These are phyloP conservation scores for Prunella strophiata DNA, from an alignment of 2,797 vertebrate genomes.

Conservation along the genomic window DNA sequence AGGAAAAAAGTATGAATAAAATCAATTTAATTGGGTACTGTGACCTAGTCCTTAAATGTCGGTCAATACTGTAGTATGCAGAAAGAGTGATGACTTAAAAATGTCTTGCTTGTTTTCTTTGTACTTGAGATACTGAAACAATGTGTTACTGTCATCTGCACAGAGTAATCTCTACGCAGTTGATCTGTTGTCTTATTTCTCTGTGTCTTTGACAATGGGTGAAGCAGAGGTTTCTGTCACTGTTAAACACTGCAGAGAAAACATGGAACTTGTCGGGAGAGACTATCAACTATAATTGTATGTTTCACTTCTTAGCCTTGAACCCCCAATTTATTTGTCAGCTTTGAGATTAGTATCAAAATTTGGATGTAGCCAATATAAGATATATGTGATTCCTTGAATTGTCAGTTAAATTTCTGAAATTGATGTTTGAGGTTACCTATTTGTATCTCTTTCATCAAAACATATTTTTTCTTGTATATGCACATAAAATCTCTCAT, in stretches of 20 bases:
- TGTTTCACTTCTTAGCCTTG: not conserved
- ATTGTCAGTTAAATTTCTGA: not conserved
- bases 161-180: not conserved
- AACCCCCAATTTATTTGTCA: not conserved
- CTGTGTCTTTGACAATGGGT: not conserved
- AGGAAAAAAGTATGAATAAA: not conserved
- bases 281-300: not conserved
- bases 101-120: not conserved
- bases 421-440: not conserved
- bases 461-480: not conserved
- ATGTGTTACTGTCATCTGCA: conserved; percentile 14
- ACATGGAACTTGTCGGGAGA: not conserved
- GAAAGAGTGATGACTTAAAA: not conserved
- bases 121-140: not conserved
- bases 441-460: not conserved
- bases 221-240: not conserved
- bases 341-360: not conserved
- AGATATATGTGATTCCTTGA: not conserved
- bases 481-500: not conserved
- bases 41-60: not conserved
- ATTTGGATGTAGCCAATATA: not conserved
- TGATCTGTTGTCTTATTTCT: conserved; percentile 39
- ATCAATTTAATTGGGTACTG: not conserved
- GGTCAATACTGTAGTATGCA: not conserved
- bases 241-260: not conserved